These are phyloP conservation scores for Microtus ochrogaster DNA, from an alignment of 2,113 vertebrate genomes.

Conservation along the genomic window DNA sequence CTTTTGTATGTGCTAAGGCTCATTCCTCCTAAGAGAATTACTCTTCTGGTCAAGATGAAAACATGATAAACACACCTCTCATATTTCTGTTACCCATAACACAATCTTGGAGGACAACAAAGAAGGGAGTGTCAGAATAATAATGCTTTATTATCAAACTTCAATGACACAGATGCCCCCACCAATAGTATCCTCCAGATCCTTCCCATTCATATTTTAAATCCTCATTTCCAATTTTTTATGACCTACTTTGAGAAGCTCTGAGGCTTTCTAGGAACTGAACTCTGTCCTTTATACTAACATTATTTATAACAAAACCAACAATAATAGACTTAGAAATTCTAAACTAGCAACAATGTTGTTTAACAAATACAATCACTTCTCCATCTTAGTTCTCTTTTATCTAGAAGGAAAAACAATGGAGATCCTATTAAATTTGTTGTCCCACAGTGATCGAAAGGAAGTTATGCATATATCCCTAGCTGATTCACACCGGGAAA, in stretches of 20 bases:
- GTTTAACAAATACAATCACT: not conserved
- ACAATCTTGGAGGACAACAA: not conserved
- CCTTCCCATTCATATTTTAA: not conserved
- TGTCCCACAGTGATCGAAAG: not conserved
- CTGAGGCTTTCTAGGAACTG: not conserved
- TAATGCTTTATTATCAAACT: not conserved
- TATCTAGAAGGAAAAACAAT: not conserved
- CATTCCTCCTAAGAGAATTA: not conserved
- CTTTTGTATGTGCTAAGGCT: not conserved
- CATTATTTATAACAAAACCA: not conserved
- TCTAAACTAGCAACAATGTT: not conserved
- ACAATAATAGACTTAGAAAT: not conserved
- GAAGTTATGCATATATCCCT: not conserved
- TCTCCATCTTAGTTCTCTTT: not conserved
- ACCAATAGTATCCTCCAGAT: not conserved
- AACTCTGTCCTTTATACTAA: not conserved
- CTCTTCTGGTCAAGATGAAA: not conserved
- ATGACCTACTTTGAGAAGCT: not conserved
- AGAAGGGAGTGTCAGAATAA: not conserved
- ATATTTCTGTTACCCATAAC: not conserved
- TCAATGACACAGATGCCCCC: not conserved
- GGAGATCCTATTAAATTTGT: not conserved
- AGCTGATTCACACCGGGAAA: not conserved
- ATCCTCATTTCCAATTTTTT: not conserved
- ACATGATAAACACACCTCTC: not conserved